These are phyloP conservation scores for Leucozona laternaria DNA, from an alignment of 2,888 invertebrate genomes.

Conservation along the genomic window DNA sequence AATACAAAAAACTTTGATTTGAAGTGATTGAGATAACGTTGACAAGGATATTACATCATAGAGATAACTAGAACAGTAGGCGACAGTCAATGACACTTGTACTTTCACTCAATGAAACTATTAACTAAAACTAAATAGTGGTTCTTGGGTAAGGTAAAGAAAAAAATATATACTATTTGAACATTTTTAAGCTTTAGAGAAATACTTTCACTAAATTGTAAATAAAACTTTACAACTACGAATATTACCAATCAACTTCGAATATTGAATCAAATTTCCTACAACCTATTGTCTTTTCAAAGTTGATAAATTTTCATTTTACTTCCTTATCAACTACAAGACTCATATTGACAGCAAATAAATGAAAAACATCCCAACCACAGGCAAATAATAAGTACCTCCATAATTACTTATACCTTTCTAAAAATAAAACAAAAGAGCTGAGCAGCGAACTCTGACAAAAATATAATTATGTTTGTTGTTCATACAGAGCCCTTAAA, in stretches of 20 bases:
- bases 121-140: too few relatives aligned
- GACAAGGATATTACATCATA: conserved; percentile 64
- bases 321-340: not conserved
- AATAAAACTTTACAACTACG: too few relatives aligned
- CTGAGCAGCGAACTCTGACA: conserved; percentile 41
- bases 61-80: conserved; percentile 28
- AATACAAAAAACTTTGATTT: conserved; percentile 57
- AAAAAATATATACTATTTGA: too few relatives aligned
- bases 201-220: too few relatives aligned
- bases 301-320: not conserved
- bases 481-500: conserved; percentile 10
- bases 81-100: conserved; percentile 1
- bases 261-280: too few relatives aligned
- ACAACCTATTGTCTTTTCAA: too few relatives aligned
- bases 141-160: too few relatives aligned
- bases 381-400: not conserved
- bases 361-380: not conserved
- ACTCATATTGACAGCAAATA: not conserved
- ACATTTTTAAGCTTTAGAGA: too few relatives aligned
- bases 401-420: not conserved
- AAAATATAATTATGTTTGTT: conserved; percentile 12
- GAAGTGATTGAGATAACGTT: conserved; percentile 57
- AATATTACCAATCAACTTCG: too few relatives aligned
- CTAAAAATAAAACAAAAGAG: conserved; percentile 50
- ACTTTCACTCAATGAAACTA: conserved; percentile 5